Base-by-base conservation (phyloP, 1,140 invertebrate species). In the Gonioctena quinquepunctata region DNA sequence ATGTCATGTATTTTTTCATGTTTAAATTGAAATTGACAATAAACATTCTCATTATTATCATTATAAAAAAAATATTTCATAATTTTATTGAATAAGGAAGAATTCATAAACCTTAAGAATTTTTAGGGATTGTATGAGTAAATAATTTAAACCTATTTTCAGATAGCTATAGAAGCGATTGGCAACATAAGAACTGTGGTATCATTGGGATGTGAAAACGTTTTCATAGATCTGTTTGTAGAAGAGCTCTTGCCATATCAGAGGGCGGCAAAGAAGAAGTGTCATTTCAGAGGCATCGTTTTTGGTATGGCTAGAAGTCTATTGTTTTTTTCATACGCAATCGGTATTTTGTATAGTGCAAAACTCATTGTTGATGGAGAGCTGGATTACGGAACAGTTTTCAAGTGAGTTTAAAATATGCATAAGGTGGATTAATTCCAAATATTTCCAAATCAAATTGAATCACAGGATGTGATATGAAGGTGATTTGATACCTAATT, bases 111-210 rank as follows among this genome's bases (percentile, higher is more conserved):
- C n/a, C n/a, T n/a, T n/a, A n/a, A n/a, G n/a, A n/a, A n/a, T n/a
- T n/a, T n/a, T n/a, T n/a, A n/a, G n/a, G n/a, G n/a, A n/a, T n/a
- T n/a, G n/a, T n/a, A n/a, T n/a, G n/a, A n/a, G n/a, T n/a, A n/a
- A n/a, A n/a, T n/a, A 11, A 23, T 23, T 69, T 0, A 27, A 56
- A 27, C 33, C 19, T n/a, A 25, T 57, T 76, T 68, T n/a, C 52
- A 91, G 89, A 85, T 93, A 73, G 91, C 92, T 1, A 89, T 90
- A 50, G 93, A 95, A 82, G 89, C 90, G 7, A 90, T 94, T n/a
- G 86, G 89, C 33, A 94, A 93, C 76, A 90, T 94, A 8, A 84
- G 90, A 70, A 94, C 93, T 1, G 92, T 94, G 0, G 91, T 90
- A 22, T 88, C 91, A 1, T 79, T 94, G 18, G 90, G 91, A 1